Evolutionary conservation across 23 tunicate genomes (phyloP).

Genomic region (Botrylloides violaceus): DNA sequence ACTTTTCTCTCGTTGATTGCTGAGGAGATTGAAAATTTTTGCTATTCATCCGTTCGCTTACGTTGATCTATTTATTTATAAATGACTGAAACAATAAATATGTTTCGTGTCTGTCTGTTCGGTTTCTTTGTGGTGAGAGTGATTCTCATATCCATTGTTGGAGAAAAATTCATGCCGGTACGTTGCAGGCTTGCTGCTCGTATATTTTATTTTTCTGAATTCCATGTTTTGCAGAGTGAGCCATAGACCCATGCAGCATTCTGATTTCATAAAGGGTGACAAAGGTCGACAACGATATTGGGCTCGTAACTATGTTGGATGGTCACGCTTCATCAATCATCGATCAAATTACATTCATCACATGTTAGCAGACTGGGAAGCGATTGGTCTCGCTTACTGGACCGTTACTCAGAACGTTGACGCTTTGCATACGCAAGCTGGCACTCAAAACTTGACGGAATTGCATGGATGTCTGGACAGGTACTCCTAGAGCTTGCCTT

Average conservation of each 20-base stretch:
- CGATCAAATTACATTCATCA: slow-evolving; percentile 54
- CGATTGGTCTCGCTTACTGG: slow-evolving; percentile 42
- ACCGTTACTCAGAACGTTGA: slow-evolving; percentile 98
- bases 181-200: no score
- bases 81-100: no score
- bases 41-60: no score
- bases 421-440: slow-evolving; percentile 56
- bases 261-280: slow-evolving; percentile 52
- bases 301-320: slow-evolving; percentile 93
- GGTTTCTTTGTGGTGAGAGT: no score
- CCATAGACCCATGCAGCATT: slow-evolving; percentile 92
- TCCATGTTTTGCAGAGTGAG: slow-evolving; percentile 32
- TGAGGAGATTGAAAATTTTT: no score
- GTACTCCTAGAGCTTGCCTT: neutral
- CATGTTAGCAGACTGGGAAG: slow-evolving; percentile 42
- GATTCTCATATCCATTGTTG: no score
- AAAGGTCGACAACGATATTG: slow-evolving; percentile 47
- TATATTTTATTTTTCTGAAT: no score
- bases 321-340: slow-evolving; percentile 28
- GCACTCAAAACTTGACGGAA: slow-evolving; percentile 48
- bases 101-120: no score
- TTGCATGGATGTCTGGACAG: slow-evolving; percentile 63
- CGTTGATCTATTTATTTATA: no score
- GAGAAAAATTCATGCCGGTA: no score
- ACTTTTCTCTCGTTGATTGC: no score